Evolutionary conservation across 2,888 invertebrate genomes (phyloP), one percentile per base, ranked within the genome.

Genomic region (Ecliptopera silaceata): DNA sequence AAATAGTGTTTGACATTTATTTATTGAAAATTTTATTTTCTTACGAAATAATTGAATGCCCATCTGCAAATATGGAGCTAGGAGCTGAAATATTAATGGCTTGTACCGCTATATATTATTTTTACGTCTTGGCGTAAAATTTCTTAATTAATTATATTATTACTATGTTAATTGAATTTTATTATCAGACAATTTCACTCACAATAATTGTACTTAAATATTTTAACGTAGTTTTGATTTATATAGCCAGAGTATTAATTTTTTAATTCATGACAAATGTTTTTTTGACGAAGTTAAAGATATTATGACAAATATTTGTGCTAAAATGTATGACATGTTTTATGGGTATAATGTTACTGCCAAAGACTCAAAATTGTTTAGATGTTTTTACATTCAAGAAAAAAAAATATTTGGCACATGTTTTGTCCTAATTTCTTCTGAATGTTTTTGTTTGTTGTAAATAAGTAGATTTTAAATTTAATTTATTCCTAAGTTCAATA

Each of bases 11-110:
- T 85, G 88, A 88, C 88, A 88, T 88, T 42, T 86, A 89, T 90
- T 90, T 91, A 90, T 90, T 91, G 88, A 90, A 80, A 90, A 88
- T 88, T 90, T 90, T 90, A 90, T 91, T 90, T 90, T 89, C 88
- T 83, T 90, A 91, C 86, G 83, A 76, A 84, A 75, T 84, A 82
- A 82, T 78, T 79, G 80, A 74, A 79, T 89, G 89, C 78, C 82
- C 90, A 89, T 91, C 91, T 91, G 91, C 91, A 91, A 91, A 91
- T 91, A 90, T 91, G 91, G 91, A 82, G 71, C 72, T 70, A 69
- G 69, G 74, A 73, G 74, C 76, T 69, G 77, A 74, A 74, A 65
- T 20, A 41, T 34, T 73, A 66, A 68, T 74, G 72, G 76, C 79
- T 78, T 75, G 65, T 69, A 72, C 72, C 70, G 75, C 75, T 74